phyloP scores from a whole-genome alignment of 2,113 vertebrate species.

The Alethe castanea region DNA sequence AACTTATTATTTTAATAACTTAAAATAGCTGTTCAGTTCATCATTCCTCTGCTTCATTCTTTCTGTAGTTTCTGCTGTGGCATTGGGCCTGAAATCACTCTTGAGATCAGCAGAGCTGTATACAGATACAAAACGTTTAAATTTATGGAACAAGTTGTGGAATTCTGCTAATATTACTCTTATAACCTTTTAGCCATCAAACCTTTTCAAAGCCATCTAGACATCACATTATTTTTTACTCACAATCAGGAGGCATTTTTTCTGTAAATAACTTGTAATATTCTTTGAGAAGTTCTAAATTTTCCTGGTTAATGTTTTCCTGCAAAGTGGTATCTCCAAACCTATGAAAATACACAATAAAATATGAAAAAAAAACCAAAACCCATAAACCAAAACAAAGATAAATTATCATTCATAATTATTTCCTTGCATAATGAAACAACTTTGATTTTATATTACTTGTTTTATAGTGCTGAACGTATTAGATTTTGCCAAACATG shows the following conservation, averaged over 20 bases:
- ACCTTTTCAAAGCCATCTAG: neutral
- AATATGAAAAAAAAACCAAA: neutral
- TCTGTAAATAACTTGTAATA: constrained; percentile 91
- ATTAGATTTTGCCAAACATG: neutral
- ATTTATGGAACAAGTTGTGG: neutral
- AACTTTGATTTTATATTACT: neutral
- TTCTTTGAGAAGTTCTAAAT: constrained; percentile 89
- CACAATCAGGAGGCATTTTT: constrained; percentile 90
- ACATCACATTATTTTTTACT: constrained; percentile 66
- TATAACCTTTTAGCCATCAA: neutral
- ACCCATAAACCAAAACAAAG: neutral
- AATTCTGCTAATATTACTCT: neutral
- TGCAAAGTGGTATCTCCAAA: constrained; percentile 97
- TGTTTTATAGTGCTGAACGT: neutral
- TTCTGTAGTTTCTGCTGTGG: neutral
- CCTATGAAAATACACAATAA: constrained; percentile 68
- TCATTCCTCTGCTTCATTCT: neutral
- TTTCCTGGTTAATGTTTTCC: constrained; percentile 96
- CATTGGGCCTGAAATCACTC: neutral
- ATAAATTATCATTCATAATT: neutral
- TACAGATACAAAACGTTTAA: neutral
- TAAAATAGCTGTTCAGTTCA: neutral
- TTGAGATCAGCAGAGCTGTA: neutral
- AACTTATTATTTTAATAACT: neutral
- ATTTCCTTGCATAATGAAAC: neutral